Conservation (phyloP, 92 coral and sea anemone species). For the Palythoa caribaeorum region DNA sequence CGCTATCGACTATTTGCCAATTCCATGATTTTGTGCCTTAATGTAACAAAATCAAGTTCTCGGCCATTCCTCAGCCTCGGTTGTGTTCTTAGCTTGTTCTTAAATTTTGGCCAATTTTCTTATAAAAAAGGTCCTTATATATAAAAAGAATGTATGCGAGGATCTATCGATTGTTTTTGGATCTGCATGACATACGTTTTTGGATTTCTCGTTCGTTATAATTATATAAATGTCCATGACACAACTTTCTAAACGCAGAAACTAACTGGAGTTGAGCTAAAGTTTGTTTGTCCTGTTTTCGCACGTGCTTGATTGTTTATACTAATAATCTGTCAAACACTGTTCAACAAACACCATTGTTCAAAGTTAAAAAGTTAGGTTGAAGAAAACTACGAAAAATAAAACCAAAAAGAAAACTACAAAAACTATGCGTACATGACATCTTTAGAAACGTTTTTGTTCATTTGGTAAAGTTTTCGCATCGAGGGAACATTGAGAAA, state of each 20-base stretch:
- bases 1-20: too few relatives aligned
- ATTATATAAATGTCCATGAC: background rate
- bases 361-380: background rate
- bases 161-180: background rate
- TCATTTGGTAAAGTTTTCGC: background rate
- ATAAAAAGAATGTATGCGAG: background rate
- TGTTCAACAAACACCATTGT: slow-evolving; percentile 35
- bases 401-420: background rate
- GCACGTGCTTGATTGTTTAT: slow-evolving; percentile 38
- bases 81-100: too few relatives aligned
- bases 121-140: too few relatives aligned
- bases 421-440: background rate
- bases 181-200: background rate
- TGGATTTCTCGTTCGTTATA: background rate
- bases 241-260: background rate
- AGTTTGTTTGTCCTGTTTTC: slow-evolving; percentile 23
- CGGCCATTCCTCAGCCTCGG: too few relatives aligned
- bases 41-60: too few relatives aligned
- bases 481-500: background rate
- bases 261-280: background rate
- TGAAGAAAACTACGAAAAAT: too few relatives aligned
- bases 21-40: too few relatives aligned
- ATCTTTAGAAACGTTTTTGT: background rate
- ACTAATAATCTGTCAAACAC: background rate
- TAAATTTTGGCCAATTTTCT: too few relatives aligned